These are phyloP conservation scores for Zaprionus ornatus DNA, from an alignment of 1,140 invertebrate species.

Conservation along the genomic window DNA sequence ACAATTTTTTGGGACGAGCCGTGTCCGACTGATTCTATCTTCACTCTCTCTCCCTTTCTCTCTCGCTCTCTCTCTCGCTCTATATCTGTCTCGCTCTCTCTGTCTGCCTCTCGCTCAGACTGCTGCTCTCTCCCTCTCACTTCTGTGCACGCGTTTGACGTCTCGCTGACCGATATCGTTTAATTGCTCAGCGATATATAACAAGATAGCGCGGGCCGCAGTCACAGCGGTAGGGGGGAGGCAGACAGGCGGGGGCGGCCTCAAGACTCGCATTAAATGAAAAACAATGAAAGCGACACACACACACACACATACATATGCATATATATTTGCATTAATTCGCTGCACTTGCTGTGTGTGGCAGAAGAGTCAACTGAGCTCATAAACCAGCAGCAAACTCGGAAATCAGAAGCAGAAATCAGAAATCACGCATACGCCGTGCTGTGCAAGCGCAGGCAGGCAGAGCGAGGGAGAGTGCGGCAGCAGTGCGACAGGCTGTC, in stretches of 20 bases:
- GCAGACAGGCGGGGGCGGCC: neutral
- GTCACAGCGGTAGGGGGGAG: neutral
- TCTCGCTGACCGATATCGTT: conserved; percentile 72
- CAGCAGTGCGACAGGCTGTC: neutral
- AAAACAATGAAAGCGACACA: conserved; percentile 52
- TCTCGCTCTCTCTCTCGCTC: neutral
- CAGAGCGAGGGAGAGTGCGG: conserved; percentile 5
- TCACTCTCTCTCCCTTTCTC: neutral
- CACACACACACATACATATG: neutral
- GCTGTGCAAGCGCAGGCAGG: conserved; percentile 41
- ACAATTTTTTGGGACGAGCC: conserved; percentile 70
- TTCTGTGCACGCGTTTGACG: conserved; percentile 37
- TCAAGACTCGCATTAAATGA: conserved; percentile 64
- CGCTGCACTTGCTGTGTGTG: conserved; percentile 17
- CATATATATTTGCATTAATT: conserved; percentile 55
- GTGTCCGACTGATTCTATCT: conserved; percentile 39
- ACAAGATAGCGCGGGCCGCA: conserved; percentile 57
- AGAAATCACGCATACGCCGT: conserved; percentile 72
- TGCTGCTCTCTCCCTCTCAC: neutral
- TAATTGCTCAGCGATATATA: conserved; percentile 79
- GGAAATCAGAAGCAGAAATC: neutral
- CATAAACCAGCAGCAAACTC: conserved; percentile 44
- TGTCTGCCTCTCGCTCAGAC: neutral
- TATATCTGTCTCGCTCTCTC: neutral
- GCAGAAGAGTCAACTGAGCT: conserved; percentile 37